Base-by-base conservation (phyloP, 1,140 invertebrate species). In the Batillaria attramentaria region DNA sequence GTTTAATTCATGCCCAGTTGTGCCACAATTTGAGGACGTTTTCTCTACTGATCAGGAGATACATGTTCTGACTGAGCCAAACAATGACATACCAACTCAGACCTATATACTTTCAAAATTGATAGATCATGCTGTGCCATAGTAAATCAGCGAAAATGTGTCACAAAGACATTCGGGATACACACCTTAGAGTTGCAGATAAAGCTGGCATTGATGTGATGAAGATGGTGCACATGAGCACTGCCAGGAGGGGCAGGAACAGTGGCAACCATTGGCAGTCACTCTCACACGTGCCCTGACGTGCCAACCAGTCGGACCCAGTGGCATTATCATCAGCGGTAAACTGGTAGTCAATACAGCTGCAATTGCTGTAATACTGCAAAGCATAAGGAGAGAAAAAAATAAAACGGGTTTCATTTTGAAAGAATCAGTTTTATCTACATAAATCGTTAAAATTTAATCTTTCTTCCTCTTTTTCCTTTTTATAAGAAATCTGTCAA, bases 131-230 rank as follows among this genome's bases (percentile, higher is more conserved):
- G n/a, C n/a, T n/a, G n/a, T n/a, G n/a, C n/a, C n/a, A n/a, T n/a
- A n/a, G n/a, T n/a, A n/a, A n/a, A n/a, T n/a, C n/a, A n/a, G n/a
- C n/a, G n/a, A n/a, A n/a, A n/a, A n/a, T n/a, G n/a, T n/a, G n/a
- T n/a, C n/a, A n/a, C n/a, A n/a, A n/a, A n/a, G n/a, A n/a, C n/a
- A n/a, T n/a, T n/a, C n/a, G 16, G n/a, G 37, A 39, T 41, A 72
- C 79, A 79, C 68, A 88, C 88, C 87, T 85, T 33, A 89, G 78
- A 24, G 88, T 87, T 16, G 87, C 88, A 33, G 84, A 83, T 16
- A 89, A 76, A n/a, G 87, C 85, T 41, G 88, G 88, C 86, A 89
- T 89, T 43, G 84, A 86, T 41, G 80, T 81, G 8, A 84, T 66
- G 79, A 89, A 89, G 28, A 87, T 84, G 2, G 86, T 57, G 24